Base-by-base conservation (phyloP, 2,797 vertebrate genomes). In the Squalus acanthias region DNA sequence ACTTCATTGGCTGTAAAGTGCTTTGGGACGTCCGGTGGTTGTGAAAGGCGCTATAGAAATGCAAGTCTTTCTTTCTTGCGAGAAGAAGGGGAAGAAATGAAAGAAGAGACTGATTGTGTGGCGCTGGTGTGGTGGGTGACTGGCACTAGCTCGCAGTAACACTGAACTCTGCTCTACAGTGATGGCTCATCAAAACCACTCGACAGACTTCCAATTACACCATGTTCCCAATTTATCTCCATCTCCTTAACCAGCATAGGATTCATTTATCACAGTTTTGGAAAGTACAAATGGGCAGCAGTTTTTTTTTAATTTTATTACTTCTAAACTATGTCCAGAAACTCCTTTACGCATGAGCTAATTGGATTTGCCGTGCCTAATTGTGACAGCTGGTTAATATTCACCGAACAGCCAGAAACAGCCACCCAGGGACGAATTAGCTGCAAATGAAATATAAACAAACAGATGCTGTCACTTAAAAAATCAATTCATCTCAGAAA, bases 391-490 rank as follows among this genome's bases (percentile, higher is more conserved):
- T 98, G 98, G 97, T 97, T 97, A 96, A 97, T 97, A 96, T 97
- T 97, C 97, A 96, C 97, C 74, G 13, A 97, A 96, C 96, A 97
- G 97, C 96, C 63, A 15, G 96, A 57, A 96, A 97, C 79, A 97
- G 97, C 97, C 94, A 96, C 97, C 98, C 97, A 96, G 98, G 98
- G 98, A 98, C 97, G 97, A 98, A 98, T 98, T 97, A 98, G 97
- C 98, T 97, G 97, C 97, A 98, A 98, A 98, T 97, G 97, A 97
- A 96, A 97, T 98, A 98, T 97, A 97, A 97, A 97, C 97, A 97
- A 98, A 97, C 98, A 98, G 98, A 98, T 98, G 97, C 97, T 98
- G 97, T 98, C 97, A 97, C 98, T 98, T 98, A 97, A 98, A 97
- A 97, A 97, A 97, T 50, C 96, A 96, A 98, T 97, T 97, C 97